Conservation (phyloP, 1,140 invertebrate genomes). For the Pantala flavescens region DNA sequence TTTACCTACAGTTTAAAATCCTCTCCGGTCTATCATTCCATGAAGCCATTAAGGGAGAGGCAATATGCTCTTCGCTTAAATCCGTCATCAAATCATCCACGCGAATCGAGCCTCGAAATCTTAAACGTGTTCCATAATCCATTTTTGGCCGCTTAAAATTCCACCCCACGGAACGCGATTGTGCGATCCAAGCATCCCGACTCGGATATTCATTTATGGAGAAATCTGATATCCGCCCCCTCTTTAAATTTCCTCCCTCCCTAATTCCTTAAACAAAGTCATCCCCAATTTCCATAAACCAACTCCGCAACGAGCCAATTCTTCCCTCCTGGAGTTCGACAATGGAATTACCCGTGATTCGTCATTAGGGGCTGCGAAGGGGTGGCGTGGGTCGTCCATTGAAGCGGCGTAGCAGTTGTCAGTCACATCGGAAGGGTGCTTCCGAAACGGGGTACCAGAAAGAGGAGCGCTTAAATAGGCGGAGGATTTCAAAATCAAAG, state of each 20-base stretch:
- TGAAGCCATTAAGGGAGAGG: no score
- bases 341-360: slow-evolving; percentile 9
- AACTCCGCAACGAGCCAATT: neutral
- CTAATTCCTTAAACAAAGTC: slow-evolving; percentile 8
- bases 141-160: no score
- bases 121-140: no score
- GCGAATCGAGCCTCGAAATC: no score
- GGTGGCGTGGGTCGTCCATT: neutral
- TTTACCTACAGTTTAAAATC: no score
- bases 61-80: neutral
- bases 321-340: neutral
- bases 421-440: neutral
- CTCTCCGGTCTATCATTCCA: no score
- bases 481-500: no score
- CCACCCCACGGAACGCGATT: neutral
- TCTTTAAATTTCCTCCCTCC: neutral
- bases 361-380: neutral
- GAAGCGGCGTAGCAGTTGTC: neutral
- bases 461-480: no score
- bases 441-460: no score
- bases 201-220: neutral
- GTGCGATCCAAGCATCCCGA: neutral
- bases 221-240: neutral
- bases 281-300: neutral
- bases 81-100: no score